phyloP scores from a whole-genome alignment of 2,888 invertebrate genomes.

The Nymphalis urticae region DNA sequence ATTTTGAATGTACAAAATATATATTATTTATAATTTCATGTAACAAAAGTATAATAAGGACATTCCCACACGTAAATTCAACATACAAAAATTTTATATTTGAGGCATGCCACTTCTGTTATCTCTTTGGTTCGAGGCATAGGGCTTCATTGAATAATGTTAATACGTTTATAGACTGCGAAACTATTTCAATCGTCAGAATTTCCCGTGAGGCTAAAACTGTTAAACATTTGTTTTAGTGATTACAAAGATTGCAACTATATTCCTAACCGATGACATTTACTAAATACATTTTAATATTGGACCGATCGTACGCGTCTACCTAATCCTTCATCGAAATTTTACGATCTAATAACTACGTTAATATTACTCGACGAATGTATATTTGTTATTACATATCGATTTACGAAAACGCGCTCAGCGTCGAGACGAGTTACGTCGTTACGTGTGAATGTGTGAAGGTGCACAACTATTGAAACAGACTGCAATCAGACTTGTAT shows the following conservation, averaged over 20 bases:
- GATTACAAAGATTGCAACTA: too few species aligned
- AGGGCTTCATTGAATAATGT: background rate
- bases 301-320: too few species aligned
- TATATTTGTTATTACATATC: too few species aligned
- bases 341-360: too few species aligned
- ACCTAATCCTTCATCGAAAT: too few species aligned
- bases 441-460: too few species aligned
- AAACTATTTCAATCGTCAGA: background rate
- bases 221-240: too few species aligned
- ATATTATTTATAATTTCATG: background rate
- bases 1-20: background rate
- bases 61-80: background rate
- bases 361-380: too few species aligned
- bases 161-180: background rate
- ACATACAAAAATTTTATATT: background rate
- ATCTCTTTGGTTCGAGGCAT: background rate
- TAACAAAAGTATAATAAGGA: background rate
- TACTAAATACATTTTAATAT: too few species aligned
- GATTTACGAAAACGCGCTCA: too few species aligned
- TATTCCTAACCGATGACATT: too few species aligned
- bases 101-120: background rate
- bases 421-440: too few species aligned
- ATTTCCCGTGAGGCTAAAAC: background rate
- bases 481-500: conserved; percentile 19
- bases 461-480: conserved; percentile 3